These are phyloP conservation scores for Drosophila nigromelanica DNA, from an alignment of 1,140 invertebrate species.

Conservation along the genomic window DNA sequence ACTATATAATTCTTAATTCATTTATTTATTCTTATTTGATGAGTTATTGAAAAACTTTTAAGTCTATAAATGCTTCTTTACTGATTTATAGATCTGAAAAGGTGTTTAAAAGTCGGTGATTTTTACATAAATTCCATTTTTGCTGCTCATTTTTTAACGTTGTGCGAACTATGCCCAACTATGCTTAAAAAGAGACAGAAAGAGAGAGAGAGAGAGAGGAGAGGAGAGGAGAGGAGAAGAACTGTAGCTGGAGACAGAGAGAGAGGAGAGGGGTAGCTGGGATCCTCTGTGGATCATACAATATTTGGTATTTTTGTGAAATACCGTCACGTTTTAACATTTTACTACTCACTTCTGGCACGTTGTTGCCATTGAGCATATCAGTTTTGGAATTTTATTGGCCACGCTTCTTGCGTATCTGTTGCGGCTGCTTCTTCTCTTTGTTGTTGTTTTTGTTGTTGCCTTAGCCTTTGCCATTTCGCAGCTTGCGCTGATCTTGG, in stretches of 20 bases:
- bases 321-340: conserved; percentile 80
- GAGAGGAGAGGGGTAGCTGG: conserved; percentile 1
- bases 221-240: neutral
- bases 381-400: conserved; percentile 80
- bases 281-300: conserved; percentile 28
- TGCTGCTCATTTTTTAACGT: conserved; percentile 47
- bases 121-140: conserved; percentile 4
- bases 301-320: conserved; percentile 76
- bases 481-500: conserved; percentile 68
- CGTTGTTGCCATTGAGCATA: conserved; percentile 82
- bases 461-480: conserved; percentile 45
- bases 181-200: conserved; percentile 7
- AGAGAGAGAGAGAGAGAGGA: neutral
- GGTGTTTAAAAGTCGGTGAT: neutral
- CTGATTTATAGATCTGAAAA: neutral
- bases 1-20: too few relatives aligned
- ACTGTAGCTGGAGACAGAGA: neutral
- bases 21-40: too few relatives aligned
- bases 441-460: conserved; percentile 5
- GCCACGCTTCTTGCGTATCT: conserved; percentile 74
- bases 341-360: conserved; percentile 81
- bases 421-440: conserved; percentile 1
- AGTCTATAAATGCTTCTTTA: too few relatives aligned
- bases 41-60: too few relatives aligned
- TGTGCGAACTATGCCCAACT: conserved; percentile 43